Evolutionary conservation across 2,113 vertebrate genomes (phyloP), one percentile per base, ranked within the genome.

Genomic region (Salvelinus namaycush): DNA sequence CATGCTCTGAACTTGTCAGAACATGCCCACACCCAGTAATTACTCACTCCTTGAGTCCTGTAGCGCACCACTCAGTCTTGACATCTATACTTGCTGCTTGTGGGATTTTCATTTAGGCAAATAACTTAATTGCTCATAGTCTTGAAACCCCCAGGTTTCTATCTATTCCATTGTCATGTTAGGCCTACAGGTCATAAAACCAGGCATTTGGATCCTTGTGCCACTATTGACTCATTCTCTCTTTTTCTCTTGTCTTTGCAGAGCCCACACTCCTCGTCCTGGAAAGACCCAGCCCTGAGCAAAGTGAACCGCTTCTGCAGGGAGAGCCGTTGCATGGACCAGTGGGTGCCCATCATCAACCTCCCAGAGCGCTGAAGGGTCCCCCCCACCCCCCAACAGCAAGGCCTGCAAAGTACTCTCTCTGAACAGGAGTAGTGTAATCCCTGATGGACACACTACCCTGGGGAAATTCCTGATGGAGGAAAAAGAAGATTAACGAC

Each of bases 261-360:
- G 97, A 97, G 96, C 86, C 96, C 96, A 75, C 95, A 97, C 71
- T 92, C 96, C 0, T 94, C 96, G 0, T 93, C 94, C 8, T 97
- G 96, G 92, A 97, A 98, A 88, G 97, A 99, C 75, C 95, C 96
- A 0, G 97, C 97, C 66, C 85, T 99, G 88, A 96, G 95, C 85
- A 95, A 97, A 91, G 95, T 99, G 68, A 96, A 95, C 86, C 91
- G 94, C 34, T 99, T 98, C 90, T 99, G 97, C 93, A 95, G 94
- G 84, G 97, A 99, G 91, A 96, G 97, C 80, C 96, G 97, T n/a
- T 96, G 95, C 82, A 92, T 94, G 95, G 97, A 99, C 81, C 97
- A 99, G 93, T 99, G 97, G 97, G 97, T 98, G 11, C 97, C 97
- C 0, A 95, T 98, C 85, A 96, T 99, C 81, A 96, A 98, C 83